These are phyloP conservation scores for Danaus chrysippus DNA, from an alignment of 2,888 invertebrate genomes.

Conservation along the genomic window DNA sequence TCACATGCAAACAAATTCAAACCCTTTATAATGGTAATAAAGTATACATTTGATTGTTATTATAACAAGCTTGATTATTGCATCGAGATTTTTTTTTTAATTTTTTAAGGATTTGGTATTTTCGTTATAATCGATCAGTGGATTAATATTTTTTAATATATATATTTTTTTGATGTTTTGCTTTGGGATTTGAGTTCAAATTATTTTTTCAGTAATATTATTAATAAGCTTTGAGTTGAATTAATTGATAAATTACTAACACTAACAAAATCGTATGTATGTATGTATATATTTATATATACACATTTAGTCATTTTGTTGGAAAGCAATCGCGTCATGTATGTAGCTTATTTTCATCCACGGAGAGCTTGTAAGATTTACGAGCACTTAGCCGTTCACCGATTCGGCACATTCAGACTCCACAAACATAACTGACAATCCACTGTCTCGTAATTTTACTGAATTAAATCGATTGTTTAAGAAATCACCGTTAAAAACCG, in stretches of 20 bases:
- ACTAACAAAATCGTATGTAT: neutral
- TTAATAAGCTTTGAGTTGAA: no score
- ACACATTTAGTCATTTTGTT: slow-evolving; percentile 33
- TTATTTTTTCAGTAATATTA: no score
- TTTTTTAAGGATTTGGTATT: slow-evolving; percentile 7
- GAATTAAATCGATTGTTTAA: slow-evolving; percentile 52
- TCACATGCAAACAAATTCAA: slow-evolving; percentile 16
- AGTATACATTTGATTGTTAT: slow-evolving; percentile 11
- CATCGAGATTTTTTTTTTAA: slow-evolving; percentile 22
- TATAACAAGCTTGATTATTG: slow-evolving; percentile 17
- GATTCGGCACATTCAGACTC: slow-evolving; percentile 70
- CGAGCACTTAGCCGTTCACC: slow-evolving; percentile 63
- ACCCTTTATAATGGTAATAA: slow-evolving; percentile 14
- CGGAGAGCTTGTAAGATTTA: slow-evolving; percentile 66
- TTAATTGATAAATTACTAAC: no score
- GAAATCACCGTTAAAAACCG: slow-evolving; percentile 10
- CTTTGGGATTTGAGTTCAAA: no score
- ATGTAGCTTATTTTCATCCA: slow-evolving; percentile 66
- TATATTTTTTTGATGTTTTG: neutral
- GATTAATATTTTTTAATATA: neutral
- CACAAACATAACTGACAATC: slow-evolving; percentile 68
- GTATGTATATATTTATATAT: slow-evolving; percentile 13
- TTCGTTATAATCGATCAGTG: slow-evolving; percentile 2
- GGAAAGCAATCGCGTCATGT: slow-evolving; percentile 42
- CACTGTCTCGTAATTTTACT: slow-evolving; percentile 64